Evolutionary conservation across 2,888 invertebrate genomes (phyloP).

Genomic region (Temnothorax rugatulus): DNA sequence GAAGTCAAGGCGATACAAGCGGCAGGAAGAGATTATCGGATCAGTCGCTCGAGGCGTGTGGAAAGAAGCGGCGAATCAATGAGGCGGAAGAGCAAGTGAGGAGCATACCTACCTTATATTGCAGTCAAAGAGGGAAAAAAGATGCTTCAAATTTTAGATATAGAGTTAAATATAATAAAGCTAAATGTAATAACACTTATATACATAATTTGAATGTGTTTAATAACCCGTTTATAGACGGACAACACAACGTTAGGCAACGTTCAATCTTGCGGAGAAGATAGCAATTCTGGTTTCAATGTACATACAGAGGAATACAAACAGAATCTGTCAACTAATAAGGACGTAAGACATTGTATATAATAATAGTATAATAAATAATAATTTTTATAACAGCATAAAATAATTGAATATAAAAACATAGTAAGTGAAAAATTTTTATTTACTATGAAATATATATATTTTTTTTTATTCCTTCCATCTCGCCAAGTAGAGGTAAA

Average conservation of each 20-base stretch:
- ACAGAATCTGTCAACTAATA: constrained; percentile 80
- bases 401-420: constrained; percentile 65
- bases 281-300: constrained; percentile 84
- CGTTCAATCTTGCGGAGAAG: constrained; percentile 82
- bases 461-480: neutral
- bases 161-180: constrained; percentile 11
- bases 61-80: constrained; percentile 77
- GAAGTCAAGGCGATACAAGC: constrained; percentile 73
- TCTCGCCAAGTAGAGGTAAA: constrained; percentile 20
- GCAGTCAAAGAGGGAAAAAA: neutral
- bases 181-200: neutral
- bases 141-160: neutral
- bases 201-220: neutral
- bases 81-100: constrained; percentile 77
- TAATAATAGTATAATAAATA: constrained; percentile 71
- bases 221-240: constrained; percentile 67
- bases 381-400: constrained; percentile 62
- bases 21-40: constrained; percentile 79
- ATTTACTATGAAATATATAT: constrained; percentile 39
- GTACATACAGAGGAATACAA: constrained; percentile 81
- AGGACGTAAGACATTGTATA: constrained; percentile 82
- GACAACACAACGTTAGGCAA: constrained; percentile 79
- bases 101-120: constrained; percentile 68
- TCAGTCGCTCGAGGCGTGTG: constrained; percentile 71
- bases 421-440: constrained; percentile 61